Evolutionary conservation across 2,113 vertebrate genomes (phyloP).

Genomic region (Istiophorus platypterus): DNA sequence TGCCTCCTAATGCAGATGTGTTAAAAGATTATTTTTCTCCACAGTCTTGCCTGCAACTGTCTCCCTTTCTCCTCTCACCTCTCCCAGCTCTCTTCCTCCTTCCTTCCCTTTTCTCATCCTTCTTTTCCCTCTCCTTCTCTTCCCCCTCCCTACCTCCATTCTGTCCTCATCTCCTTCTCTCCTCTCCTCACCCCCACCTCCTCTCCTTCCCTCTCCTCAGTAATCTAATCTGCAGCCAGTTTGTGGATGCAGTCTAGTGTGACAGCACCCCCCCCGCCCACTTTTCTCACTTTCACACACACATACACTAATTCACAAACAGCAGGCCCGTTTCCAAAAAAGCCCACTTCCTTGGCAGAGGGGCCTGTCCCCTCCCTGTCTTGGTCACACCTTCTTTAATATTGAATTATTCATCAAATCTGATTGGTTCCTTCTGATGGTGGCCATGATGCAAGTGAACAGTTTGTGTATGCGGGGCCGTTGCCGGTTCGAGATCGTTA

Average conservation of each 20-base stretch:
- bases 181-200: conserved; percentile 7
- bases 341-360: conserved; percentile 77
- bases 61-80: conserved; percentile 19
- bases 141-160: not conserved
- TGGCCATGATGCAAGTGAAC: conserved; percentile 71
- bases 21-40: conserved; percentile 63
- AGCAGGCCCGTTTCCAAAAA: conserved; percentile 77
- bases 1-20: conserved; percentile 75
- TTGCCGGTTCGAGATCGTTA: conserved; percentile 62
- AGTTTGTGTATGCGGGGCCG: conserved; percentile 56
- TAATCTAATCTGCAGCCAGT: conserved; percentile 88
- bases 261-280: conserved; percentile 69
- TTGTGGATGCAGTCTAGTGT: conserved; percentile 87
- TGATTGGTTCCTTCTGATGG: conserved; percentile 83
- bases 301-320: conserved; percentile 40
- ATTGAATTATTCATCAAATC: conserved; percentile 85
- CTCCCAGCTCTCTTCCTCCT: not conserved
- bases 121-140: conserved; percentile 34
- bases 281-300: conserved; percentile 67
- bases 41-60: not conserved
- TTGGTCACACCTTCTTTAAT: conserved; percentile 83
- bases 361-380: conserved; percentile 15
- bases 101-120: conserved; percentile 19
- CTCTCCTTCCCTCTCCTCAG: conserved; percentile 69
- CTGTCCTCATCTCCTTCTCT: conserved; percentile 14